phyloP scores from a whole-genome alignment of 1,140 invertebrate genomes.

The Tyrophagus putrescentiae region DNA sequence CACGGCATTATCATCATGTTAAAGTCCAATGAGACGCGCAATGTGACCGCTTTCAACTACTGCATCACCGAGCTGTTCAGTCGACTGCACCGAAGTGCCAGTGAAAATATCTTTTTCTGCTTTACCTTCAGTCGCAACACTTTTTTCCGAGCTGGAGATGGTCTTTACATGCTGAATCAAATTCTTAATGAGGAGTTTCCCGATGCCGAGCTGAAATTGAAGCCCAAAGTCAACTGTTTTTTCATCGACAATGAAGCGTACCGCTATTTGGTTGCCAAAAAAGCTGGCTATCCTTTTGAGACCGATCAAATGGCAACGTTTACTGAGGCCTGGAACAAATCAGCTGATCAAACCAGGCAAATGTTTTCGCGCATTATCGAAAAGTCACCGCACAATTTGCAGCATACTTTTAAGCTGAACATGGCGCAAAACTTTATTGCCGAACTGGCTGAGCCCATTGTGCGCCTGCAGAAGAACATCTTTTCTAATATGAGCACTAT shows the following conservation, averaged over 20 bases:
- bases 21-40: too few relatives aligned
- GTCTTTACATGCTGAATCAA: constrained; percentile 13
- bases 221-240: constrained; percentile 19
- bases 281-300: background rate
- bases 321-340: too few relatives aligned
- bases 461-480: too few relatives aligned
- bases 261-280: constrained; percentile 23
- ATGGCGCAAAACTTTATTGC: too few relatives aligned
- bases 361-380: too few relatives aligned
- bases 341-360: too few relatives aligned
- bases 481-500: too few relatives aligned
- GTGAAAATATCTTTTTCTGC: constrained; percentile 29
- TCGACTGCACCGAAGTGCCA: constrained; percentile 28
- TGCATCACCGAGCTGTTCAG: constrained; percentile 25
- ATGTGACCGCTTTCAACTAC: too few relatives aligned
- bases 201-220: constrained; percentile 1
- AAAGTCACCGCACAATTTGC: too few relatives aligned
- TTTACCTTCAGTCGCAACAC: constrained; percentile 23
- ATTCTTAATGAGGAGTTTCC: background rate
- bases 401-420: too few relatives aligned
- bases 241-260: constrained; percentile 24
- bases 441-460: too few relatives aligned
- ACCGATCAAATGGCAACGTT: background rate
- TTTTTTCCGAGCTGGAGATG: constrained; percentile 21
- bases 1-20: too few relatives aligned